Evolutionary conservation across 2,797 vertebrate species (phyloP), one percentile per base, ranked within the genome.

Genomic region (Cossypha heuglini): DNA sequence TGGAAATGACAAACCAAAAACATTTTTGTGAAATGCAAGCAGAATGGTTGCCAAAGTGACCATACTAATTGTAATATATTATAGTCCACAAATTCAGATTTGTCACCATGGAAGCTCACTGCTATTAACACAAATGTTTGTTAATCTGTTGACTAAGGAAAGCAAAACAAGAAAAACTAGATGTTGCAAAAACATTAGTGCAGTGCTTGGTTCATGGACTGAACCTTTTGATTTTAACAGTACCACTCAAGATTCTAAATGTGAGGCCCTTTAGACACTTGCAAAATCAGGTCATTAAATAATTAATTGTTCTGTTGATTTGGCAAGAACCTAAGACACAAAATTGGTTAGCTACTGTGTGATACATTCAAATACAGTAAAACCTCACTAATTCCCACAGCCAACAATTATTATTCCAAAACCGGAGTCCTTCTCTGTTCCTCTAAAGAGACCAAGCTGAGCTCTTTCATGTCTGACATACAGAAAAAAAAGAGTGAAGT

Each of bases 331-430:
- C 35, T 61, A 88, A 90, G 42, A 68, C 28, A 48, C 7, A 91
- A 35, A 84, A 72, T 26, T 86, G 67, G 42, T 95, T 86, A 96
- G 61, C 57, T 88, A 57, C 25, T 37, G 64, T 45, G 63, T 64
- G 29, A 76, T 69, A 92, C 55, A 73, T 69, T 86, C 58, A 85
- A 91, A 93, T 78, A 72, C 40, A 95, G 77, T 48, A 91, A 87
- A 93, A 96, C 76, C 61, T 92, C 69, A 86, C 71, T 91, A 95
- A 97, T 93, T 95, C 84, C 83, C 94, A 95, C 81, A 83, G 45
- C 5, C 64, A 93, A 79, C 21, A 88, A 88, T 63, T 87, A 66
- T 42, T 73, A 52, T 59, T 84, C 43, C 88, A 92, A 84, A 75
- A 58, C 35, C 58, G 63, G 52, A 75, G 16, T 46, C 45, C 48